Evolutionary conservation across 2,113 vertebrate genomes (phyloP), one percentile per base, ranked within the genome.

Genomic region (Eublepharis macularius): DNA sequence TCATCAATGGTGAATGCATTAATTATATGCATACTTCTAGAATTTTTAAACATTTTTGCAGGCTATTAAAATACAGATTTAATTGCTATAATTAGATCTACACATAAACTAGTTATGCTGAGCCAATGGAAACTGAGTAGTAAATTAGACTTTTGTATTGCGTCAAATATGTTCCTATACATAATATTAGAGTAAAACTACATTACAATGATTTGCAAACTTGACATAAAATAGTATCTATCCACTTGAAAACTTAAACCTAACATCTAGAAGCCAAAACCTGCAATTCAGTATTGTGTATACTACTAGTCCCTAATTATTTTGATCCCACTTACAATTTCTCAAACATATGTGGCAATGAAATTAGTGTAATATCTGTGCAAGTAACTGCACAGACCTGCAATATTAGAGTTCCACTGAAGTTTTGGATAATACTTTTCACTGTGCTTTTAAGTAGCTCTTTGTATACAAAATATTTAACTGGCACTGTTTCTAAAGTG

Each of bases 381-480:
- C 29, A 49, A 66, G 11, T 47, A 49, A 19, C n/a, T 65, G 9
- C 9, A n/a, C 32, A 79, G 24, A 7, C 65, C 14, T 39, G 51
- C 34, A 65, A 21, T 14, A 12, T n/a, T 6, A 84, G 77, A 85
- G 41, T 77, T 87, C 86, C 49, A 68, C 4, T 47, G 12, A 77
- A 83, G 39, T 75, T 3, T 63, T 88, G 76, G 65, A 68, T 54
- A 72, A 3, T n/a, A 77, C 32, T 45, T 82, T 86, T 87, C 79
- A 74, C 68, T 82, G 51, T 63, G 90, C 75, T 47, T 63, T 57
- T 76, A 89, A 82, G 24, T 91, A 73, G 41, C 1, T 39, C 74
- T 49, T 84, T 87, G 32, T 39, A 78, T 72, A 72, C 0, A 70
- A 68, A 90, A 81, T 80, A 92, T 29, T 85, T 85, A 91, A 87